phyloP scores from a whole-genome alignment of 2,797 vertebrate genomes.

The Sebastes melanostomus region DNA sequence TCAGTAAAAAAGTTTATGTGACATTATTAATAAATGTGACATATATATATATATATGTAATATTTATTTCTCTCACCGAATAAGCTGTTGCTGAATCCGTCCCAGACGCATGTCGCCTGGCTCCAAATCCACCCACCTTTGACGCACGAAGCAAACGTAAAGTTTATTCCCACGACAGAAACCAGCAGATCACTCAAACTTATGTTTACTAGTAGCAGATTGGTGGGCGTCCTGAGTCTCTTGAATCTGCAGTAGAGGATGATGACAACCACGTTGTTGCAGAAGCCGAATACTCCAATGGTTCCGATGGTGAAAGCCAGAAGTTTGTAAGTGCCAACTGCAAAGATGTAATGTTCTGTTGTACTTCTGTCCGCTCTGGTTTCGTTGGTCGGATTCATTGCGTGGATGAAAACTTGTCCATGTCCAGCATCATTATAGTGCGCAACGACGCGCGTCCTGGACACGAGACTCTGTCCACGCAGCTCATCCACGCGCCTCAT shows the following conservation, averaged over 20 bases:
- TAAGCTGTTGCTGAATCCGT: constrained; percentile 94
- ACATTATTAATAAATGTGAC: background rate
- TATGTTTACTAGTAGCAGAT: constrained; percentile 88
- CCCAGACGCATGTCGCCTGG: constrained; percentile 88
- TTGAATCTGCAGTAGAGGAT: constrained; percentile 87
- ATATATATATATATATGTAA: background rate
- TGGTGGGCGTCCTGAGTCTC: constrained; percentile 88
- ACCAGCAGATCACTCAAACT: constrained; percentile 90
- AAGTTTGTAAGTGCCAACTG: constrained; percentile 86
- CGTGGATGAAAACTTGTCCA: constrained; percentile 63
- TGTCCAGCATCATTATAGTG: constrained; percentile 74
- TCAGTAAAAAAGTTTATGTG: background rate
- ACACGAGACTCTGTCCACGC: background rate
- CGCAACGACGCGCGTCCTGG: constrained; percentile 1
- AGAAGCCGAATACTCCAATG: constrained; percentile 87
- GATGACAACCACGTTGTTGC: constrained; percentile 88
- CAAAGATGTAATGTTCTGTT: constrained; percentile 73
- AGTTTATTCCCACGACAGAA: constrained; percentile 86
- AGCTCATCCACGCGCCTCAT: background rate
- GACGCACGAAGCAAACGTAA: constrained; percentile 90
- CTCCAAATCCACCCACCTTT: constrained; percentile 89
- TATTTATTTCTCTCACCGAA: constrained; percentile 85
- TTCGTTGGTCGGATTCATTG: constrained; percentile 80
- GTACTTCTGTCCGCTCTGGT: constrained; percentile 60
- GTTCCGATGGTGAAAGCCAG: constrained; percentile 87